These are phyloP conservation scores for Fulica atra DNA, from an alignment of 2,113 vertebrate species.

Conservation along the genomic window DNA sequence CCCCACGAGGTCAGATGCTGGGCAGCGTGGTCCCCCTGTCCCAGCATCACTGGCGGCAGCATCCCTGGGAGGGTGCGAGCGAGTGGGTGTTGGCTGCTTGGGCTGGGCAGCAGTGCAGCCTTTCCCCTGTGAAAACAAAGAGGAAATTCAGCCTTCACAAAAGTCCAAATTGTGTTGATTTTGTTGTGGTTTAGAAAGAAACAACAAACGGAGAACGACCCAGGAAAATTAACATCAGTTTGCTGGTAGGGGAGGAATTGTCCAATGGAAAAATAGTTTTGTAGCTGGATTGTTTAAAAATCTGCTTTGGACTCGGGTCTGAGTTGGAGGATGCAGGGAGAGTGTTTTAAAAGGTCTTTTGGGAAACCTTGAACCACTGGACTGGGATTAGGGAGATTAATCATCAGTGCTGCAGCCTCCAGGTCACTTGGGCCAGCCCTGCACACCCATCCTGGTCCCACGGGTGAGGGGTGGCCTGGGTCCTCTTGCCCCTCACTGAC, in stretches of 20 bases:
- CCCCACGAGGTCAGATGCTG: not conserved
- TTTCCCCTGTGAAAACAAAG: not conserved
- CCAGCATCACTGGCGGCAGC: not conserved
- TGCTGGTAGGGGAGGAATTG: not conserved
- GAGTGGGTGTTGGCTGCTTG: not conserved
- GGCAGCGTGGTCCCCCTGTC: fast-evolving
- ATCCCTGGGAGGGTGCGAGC: not conserved
- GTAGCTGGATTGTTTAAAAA: not conserved
- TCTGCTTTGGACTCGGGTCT: not conserved
- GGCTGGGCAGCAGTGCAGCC: not conserved
- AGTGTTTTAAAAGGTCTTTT: not conserved
- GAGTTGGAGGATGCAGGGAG: not conserved
- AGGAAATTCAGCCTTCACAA: not conserved
- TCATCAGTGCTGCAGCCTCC: not conserved
- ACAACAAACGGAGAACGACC: not conserved
- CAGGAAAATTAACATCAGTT: not conserved
- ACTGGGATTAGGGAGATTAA: fast-evolving
- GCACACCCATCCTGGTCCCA: fast-evolving
- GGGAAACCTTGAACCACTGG: not conserved
- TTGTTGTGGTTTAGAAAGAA: not conserved
- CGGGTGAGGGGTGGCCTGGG: not conserved
- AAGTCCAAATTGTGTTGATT: not conserved
- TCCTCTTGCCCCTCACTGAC: not conserved
- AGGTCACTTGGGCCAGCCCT: not conserved
- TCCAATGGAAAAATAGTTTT: not conserved